Evolutionary conservation across 2,113 vertebrate genomes (phyloP).

Genomic region (Apteryx mantelli): DNA sequence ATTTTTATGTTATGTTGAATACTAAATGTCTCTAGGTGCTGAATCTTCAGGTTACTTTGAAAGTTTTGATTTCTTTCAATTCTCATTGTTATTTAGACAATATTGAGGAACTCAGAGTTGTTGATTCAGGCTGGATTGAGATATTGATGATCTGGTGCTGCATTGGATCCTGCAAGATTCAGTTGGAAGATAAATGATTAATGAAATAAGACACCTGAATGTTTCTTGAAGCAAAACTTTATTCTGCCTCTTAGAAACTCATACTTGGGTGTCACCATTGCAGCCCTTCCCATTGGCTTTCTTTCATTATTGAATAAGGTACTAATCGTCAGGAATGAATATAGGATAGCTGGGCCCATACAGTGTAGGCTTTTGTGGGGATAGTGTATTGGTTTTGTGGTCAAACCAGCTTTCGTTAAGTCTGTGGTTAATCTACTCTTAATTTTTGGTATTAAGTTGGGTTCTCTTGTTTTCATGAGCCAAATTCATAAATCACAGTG

Average conservation of each 20-base stretch:
- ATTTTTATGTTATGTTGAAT: neutral
- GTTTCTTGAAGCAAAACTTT: neutral
- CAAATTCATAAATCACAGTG: neutral
- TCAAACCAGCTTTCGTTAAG: neutral
- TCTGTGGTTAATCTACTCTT: neutral
- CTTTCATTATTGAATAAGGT: rapidly evolving
- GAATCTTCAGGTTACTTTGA: neutral
- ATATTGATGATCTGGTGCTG: neutral
- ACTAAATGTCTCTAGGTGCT: neutral
- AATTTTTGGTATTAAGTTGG: neutral
- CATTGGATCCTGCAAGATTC: neutral
- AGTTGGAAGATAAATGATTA: neutral
- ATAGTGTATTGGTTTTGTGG: neutral
- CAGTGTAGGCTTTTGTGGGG: neutral
- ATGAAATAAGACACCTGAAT: neutral
- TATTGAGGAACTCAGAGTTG: neutral
- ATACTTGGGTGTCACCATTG: neutral
- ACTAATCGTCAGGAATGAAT: neutral
- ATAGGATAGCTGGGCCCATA: neutral
- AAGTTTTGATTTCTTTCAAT: neutral
- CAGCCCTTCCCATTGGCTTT: neutral
- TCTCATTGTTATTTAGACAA: neutral
- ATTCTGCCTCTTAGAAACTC: neutral
- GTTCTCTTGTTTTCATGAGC: neutral
- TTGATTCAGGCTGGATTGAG: neutral